Base-by-base conservation (phyloP, 1,140 invertebrate species). In the Goniozus legneri region DNA sequence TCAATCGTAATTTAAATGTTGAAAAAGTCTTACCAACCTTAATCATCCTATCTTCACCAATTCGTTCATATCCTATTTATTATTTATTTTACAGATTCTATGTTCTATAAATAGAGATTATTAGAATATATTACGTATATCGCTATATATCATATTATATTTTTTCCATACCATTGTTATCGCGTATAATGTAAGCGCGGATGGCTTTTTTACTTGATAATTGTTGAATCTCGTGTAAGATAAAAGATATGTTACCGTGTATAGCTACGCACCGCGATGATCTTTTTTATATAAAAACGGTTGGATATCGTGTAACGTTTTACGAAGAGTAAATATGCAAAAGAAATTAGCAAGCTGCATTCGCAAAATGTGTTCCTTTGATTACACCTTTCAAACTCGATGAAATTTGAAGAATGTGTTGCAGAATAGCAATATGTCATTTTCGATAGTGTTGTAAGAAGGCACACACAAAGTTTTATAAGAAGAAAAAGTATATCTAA, bases 141-240 rank as follows among this genome's bases (percentile, higher is more conserved):
- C 60, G 49, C 60, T 62, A 51, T 60, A 60, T 62, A 54, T 60
- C 47, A 60, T 56, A 62, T 63, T 47, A 65, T 64, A 71, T 69
- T 69, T 66, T 66, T 72, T 70, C 67, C 65, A 58, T 61, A 63
- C 59, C 63, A 64, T 73, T 75, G 73, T 74, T 75, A 73, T 63
- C 65, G 67, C 59, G 63, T 54, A 52, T 53, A 31, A 43, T 52
- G 14, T 19, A 47, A 58, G 54, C 51, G 62, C 55, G 58, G 60
- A 67, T 67, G 62, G 67, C 69, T 73, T 73, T 75, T 71, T 66
- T 71, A 73, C 66, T 71, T 59, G 54, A 69, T 67, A 54, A 62
- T 71, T 73, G 71, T 75, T 75, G 66, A 75, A 73, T 75, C 69
- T 72, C 69, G 59, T 73, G 71, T 75, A 72, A 65, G 56, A 71